Percentiles rank a stretch among this genome's conserved stretches.
phyloP scores from a whole-genome alignment of 2,797 vertebrate species.

The Sebastes matsubarae region DNA sequence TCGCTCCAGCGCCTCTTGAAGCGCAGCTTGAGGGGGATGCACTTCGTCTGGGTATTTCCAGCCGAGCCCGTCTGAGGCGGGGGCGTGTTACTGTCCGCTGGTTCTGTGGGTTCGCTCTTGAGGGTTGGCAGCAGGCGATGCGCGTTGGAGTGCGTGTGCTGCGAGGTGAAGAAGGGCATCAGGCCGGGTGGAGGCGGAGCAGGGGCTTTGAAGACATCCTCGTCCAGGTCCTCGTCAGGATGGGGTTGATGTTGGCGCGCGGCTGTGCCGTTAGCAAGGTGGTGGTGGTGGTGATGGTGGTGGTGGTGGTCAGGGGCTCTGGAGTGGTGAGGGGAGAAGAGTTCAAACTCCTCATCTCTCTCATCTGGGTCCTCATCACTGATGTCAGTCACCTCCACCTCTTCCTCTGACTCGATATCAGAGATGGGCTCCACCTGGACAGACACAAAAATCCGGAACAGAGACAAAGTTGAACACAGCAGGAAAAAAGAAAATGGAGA shows the following conservation, averaged over 20 bases:
- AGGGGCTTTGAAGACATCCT: slow-evolving; percentile 92
- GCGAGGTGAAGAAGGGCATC: slow-evolving; percentile 72
- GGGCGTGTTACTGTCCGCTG: slow-evolving; percentile 54
- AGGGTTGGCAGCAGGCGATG: slow-evolving; percentile 56
- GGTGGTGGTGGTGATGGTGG: slow-evolving; percentile 57
- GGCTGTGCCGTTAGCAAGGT: slow-evolving; percentile 70
- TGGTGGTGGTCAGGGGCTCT: slow-evolving; percentile 62
- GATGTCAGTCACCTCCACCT: slow-evolving; percentile 92
- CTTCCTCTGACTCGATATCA: slow-evolving; percentile 89
- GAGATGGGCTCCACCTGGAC: slow-evolving; percentile 91
- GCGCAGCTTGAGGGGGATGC: slow-evolving; percentile 92
- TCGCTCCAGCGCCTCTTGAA: slow-evolving; percentile 95
- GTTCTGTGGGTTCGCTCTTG: slow-evolving; percentile 76
- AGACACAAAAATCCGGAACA: neutral
- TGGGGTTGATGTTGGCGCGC: slow-evolving; percentile 44
- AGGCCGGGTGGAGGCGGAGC: slow-evolving; percentile 80
- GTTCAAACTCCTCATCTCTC: slow-evolving; percentile 85
- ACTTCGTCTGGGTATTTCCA: slow-evolving; percentile 72
- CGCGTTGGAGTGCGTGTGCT: slow-evolving; percentile 50
- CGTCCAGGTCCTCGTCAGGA: slow-evolving; percentile 87
- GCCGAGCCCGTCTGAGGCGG: slow-evolving; percentile 46
- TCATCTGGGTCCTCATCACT: slow-evolving; percentile 89
- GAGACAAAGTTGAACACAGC: neutral
- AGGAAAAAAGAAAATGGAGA: neutral
- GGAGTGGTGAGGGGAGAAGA: slow-evolving; percentile 68